Evolutionary conservation across 1,140 invertebrate species (phyloP), one percentile per base, ranked within the genome.

Genomic region (Heliconius eleuchia): DNA sequence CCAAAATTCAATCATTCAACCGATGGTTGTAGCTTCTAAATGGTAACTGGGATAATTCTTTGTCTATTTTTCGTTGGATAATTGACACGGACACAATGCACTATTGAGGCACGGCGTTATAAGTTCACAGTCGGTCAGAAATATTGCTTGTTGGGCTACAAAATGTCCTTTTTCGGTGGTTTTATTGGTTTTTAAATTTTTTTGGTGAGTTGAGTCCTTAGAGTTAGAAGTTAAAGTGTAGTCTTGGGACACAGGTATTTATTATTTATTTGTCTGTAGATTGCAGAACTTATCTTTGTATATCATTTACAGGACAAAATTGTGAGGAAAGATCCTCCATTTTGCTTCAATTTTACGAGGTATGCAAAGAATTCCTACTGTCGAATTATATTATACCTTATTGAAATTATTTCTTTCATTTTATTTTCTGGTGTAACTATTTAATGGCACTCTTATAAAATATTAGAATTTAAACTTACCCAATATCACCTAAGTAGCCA

Each of bases 21-120:
- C 72, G n/a, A 80, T 82, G 80, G 82, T 83, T 82, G 60, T 73
- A 77, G 73, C 76, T 77, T 75, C 39, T 79, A 84, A 84, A 82
- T 84, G 80, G 72, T 82, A 79, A 76, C 73, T 74, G 79, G 55
- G 74, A 81, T 79, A 73, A 79, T 81, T 74, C 46, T 70, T 82
- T 84, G 80, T 82, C 80, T 79, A 82, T 80, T 84, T 76, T 78
- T 82, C 74, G 71, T 72, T 23, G 72, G 74, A 82, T 85, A 85
- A 85, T 85, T 85, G 84, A 84, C 83, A 83, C 77, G 72, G 82
- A 78, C 79, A 82, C 84, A 82, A 83, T 82, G 79, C 78, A 71
- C 72, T 70, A 23, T 70, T 79, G 78, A 74, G 72, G 78, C 73
- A 46, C 73, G 39, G 78, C 30, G 78, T 39, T 70, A 79, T 79